A percentile compares a stretch with the other conserved stretches of the same genome.
These are phyloP conservation scores for Hemaris fuciformis DNA, from an alignment of 2,888 invertebrate genomes.

Conservation along the genomic window DNA sequence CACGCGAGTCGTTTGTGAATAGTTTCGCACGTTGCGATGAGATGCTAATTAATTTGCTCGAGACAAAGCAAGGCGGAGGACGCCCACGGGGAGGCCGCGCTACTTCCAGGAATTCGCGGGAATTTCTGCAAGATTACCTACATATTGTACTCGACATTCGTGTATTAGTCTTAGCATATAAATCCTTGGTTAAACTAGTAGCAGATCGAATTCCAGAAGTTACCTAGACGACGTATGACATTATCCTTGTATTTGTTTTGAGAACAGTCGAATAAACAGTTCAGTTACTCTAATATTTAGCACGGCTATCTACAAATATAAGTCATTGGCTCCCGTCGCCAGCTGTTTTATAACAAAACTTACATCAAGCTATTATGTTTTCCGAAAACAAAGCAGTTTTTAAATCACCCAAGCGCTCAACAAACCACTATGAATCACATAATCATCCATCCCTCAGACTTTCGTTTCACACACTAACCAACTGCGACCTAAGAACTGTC, in stretches of 20 bases:
- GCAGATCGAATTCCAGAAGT: background rate
- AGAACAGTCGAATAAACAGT: background rate
- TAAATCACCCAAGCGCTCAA: no score
- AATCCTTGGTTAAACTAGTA: background rate
- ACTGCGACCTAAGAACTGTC: no score
- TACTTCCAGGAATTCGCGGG: background rate
- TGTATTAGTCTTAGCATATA: background rate
- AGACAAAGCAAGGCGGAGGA: background rate
- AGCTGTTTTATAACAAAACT: no score
- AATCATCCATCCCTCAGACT: no score
- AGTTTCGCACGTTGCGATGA: slow-evolving; percentile 6
- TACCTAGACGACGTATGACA: background rate
- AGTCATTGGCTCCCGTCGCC: no score
- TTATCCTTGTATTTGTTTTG: background rate
- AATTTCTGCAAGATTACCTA: background rate
- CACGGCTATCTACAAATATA: no score
- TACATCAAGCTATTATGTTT: no score
- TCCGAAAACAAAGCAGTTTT: no score
- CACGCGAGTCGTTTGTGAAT: slow-evolving; percentile 6
- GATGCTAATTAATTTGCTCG: slow-evolving; percentile 5
- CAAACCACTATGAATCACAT: no score
- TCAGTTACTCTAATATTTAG: no score
- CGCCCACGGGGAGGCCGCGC: background rate
- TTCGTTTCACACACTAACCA: no score
- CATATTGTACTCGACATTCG: background rate